Conservation (phyloP, 2,797 vertebrate genomes). For the Rhinogobio ventralis region DNA sequence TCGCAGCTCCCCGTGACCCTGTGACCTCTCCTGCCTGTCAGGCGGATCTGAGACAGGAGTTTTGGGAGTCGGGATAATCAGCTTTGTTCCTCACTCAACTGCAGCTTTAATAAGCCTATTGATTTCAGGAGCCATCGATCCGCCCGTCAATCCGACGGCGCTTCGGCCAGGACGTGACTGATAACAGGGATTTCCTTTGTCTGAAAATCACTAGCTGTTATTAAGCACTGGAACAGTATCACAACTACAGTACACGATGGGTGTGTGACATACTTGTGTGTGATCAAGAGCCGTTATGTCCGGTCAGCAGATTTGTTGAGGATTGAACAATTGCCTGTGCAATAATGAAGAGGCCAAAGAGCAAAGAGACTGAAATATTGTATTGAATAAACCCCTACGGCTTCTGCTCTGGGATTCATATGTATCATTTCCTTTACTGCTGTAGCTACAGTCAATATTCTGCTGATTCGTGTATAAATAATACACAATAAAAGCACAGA, state of each 20-base stretch:
- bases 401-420: conserved; percentile 62
- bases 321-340: conserved; percentile 54
- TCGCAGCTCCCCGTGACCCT: conserved; percentile 55
- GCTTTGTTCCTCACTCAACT: conserved; percentile 73
- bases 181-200: conserved; percentile 52
- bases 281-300: conserved; percentile 58
- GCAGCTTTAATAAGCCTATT: conserved; percentile 76
- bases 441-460: background rate
- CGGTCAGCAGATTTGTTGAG: conserved; percentile 56
- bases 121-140: conserved; percentile 75
- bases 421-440: conserved; percentile 18
- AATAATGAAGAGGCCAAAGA: conserved; percentile 54
- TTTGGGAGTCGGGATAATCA: conserved; percentile 70
- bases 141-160: conserved; percentile 59
- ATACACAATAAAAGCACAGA: background rate
- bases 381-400: conserved; percentile 40
- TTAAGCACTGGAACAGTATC: background rate
- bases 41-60: conserved; percentile 25
- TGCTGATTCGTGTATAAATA: background rate
- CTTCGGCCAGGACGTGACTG: conserved; percentile 42
- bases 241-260: background rate
- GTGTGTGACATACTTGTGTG: conserved; percentile 55
- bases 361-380: conserved; percentile 5
- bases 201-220: conserved; percentile 23
- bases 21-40: conserved; percentile 61